Evolutionary conservation across 2,113 vertebrate genomes (phyloP).

Genomic region (Neodontobutis hainanensis): DNA sequence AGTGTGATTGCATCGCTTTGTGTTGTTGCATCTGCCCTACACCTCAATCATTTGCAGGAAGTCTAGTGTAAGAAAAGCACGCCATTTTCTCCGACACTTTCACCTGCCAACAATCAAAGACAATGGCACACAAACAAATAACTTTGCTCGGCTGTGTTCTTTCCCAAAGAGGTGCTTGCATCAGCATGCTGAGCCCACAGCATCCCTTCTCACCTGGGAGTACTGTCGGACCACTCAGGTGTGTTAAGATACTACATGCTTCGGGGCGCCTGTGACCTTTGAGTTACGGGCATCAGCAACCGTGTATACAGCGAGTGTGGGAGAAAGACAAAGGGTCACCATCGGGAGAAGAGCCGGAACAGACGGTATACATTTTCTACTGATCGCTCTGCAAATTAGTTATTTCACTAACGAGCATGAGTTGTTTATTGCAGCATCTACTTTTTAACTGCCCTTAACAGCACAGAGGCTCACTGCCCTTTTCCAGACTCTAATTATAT

Average conservation of each 20-base stretch:
- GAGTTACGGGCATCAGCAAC: slow-evolving; percentile 56
- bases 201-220: slow-evolving; percentile 71
- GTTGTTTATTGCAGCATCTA: slow-evolving; percentile 47
- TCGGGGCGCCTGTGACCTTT: slow-evolving; percentile 68
- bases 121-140: slow-evolving; percentile 67
- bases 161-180: slow-evolving; percentile 56
- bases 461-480: slow-evolving; percentile 29
- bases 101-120: slow-evolving; percentile 49
- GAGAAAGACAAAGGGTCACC: slow-evolving; percentile 31
- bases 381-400: slow-evolving; percentile 58
- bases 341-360: slow-evolving; percentile 17
- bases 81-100: slow-evolving; percentile 9
- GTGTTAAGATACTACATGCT: slow-evolving; percentile 70
- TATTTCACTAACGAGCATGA: slow-evolving; percentile 40
- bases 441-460: slow-evolving; percentile 41
- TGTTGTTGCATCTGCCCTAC: slow-evolving; percentile 18
- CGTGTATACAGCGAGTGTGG: neutral
- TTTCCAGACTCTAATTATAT: slow-evolving; percentile 47
- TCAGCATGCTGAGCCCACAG: slow-evolving; percentile 74
- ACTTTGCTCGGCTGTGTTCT: slow-evolving; percentile 55
- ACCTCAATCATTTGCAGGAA: neutral
- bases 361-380: slow-evolving; percentile 44
- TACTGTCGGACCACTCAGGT: slow-evolving; percentile 68
- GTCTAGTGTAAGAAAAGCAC: slow-evolving; percentile 5
- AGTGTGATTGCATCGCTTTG: slow-evolving; percentile 23